Evolutionary conservation across 1,140 invertebrate species (phyloP).

Genomic region (Macrobrachium nipponense): DNA sequence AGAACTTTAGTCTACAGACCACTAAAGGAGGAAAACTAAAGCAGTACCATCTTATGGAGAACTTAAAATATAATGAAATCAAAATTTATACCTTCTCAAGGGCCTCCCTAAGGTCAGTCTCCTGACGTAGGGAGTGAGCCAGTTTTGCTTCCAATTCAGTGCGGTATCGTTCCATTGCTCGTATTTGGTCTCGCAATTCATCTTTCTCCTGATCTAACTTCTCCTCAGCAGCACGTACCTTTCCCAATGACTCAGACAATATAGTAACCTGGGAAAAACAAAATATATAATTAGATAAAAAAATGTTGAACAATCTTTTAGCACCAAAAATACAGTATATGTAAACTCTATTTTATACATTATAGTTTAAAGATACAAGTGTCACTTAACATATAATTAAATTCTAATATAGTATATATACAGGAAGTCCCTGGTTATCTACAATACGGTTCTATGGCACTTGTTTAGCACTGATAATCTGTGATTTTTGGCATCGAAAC

Average conservation of each 20-base stretch:
- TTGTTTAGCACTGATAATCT: no score
- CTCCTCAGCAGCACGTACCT: constrained; percentile 62
- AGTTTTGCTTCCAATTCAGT: constrained; percentile 62
- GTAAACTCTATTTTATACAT: no score
- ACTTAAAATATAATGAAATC: background rate
- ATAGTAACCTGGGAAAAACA: constrained; percentile 45
- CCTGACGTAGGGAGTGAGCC: constrained; percentile 55
- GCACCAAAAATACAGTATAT: no score
- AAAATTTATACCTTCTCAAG: constrained; percentile 56
- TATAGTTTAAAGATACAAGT: no score
- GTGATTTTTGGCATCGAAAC: no score
- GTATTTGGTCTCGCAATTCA: constrained; percentile 59
- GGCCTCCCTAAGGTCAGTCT: constrained; percentile 60
- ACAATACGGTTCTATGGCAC: no score
- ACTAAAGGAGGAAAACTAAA: background rate
- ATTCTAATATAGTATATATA: no score
- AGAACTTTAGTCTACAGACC: background rate
- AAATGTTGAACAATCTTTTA: no score
- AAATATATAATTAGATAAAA: no score
- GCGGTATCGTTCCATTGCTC: constrained; percentile 53
- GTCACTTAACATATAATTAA: background rate
- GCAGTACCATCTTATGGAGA: background rate
- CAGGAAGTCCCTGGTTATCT: no score
- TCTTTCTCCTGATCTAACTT: constrained; percentile 59
- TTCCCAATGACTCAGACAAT: constrained; percentile 60